Conservation (phyloP, 2,797 vertebrate genomes). For the Sebastes iracundus region DNA sequence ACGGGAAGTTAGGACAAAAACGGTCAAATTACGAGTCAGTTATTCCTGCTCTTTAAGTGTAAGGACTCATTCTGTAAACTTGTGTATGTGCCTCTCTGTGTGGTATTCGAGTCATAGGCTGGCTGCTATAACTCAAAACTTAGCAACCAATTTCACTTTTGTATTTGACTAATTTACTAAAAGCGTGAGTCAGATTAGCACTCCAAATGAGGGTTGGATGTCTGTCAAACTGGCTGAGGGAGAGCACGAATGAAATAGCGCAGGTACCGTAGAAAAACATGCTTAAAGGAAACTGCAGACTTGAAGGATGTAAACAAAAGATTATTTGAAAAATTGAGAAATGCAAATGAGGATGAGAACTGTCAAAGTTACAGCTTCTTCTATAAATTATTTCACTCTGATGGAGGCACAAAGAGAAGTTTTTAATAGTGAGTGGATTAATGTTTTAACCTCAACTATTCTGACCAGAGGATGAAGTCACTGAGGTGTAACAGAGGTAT, state of each 20-base stretch:
- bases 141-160: background rate
- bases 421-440: background rate
- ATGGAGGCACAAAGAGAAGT: background rate
- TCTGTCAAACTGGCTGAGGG: background rate
- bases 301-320: background rate
- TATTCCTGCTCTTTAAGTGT: constrained; percentile 11
- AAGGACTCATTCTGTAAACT: constrained; percentile 1
- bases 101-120: background rate
- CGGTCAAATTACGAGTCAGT: background rate
- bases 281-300: background rate
- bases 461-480: background rate
- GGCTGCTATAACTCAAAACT: background rate
- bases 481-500: background rate
- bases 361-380: background rate
- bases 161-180: background rate
- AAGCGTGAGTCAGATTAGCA: background rate
- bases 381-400: background rate
- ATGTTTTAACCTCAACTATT: background rate
- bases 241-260: background rate
- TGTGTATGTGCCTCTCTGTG: background rate
- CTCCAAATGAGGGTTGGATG: background rate
- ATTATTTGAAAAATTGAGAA: background rate
- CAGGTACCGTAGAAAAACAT: background rate
- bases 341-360: background rate
- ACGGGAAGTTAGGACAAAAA: constrained; percentile 20